These are phyloP conservation scores for Antitype chi DNA, from an alignment of 2,888 invertebrate genomes.

Conservation along the genomic window DNA sequence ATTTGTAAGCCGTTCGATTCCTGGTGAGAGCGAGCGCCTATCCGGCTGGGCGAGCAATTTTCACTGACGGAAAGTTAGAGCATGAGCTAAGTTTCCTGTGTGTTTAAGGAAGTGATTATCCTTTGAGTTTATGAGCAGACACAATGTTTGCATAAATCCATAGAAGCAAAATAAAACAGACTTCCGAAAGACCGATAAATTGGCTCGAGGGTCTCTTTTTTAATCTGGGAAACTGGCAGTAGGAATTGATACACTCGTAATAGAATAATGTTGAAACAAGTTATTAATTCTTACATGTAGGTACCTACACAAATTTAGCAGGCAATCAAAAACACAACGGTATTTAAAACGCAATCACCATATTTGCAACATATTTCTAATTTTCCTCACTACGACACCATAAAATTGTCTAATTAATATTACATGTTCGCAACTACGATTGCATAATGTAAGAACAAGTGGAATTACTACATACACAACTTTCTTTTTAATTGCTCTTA, in stretches of 20 bases:
- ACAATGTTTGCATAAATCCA: background rate
- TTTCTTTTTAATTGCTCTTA: constrained; percentile 43
- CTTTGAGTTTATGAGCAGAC: background rate
- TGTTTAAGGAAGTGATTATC: background rate
- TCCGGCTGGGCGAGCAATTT: constrained; percentile 38
- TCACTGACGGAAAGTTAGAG: constrained; percentile 29
- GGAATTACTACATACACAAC: constrained; percentile 27
- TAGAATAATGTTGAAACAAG: background rate
- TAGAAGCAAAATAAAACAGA: background rate
- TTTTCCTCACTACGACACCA: constrained; percentile 31
- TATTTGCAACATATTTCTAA: constrained; percentile 17
- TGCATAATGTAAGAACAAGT: constrained; percentile 36
- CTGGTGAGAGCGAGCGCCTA: constrained; percentile 44
- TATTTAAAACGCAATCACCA: constrained; percentile 5
- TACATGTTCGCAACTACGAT: constrained; percentile 42
- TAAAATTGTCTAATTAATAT: constrained; percentile 42
- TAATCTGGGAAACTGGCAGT: background rate
- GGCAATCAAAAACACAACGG: constrained; percentile 16
- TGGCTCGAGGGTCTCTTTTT: background rate
- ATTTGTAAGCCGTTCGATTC: constrained; percentile 38
- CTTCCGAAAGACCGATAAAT: background rate
- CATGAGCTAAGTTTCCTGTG: background rate
- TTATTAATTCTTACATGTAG: background rate
- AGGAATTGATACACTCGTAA: background rate
- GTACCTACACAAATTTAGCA: background rate